A percentile compares a stretch with the other conserved stretches of the same genome.
phyloP scores from a whole-genome alignment of 1,140 invertebrate species.

The Tetramorium simillimum region DNA sequence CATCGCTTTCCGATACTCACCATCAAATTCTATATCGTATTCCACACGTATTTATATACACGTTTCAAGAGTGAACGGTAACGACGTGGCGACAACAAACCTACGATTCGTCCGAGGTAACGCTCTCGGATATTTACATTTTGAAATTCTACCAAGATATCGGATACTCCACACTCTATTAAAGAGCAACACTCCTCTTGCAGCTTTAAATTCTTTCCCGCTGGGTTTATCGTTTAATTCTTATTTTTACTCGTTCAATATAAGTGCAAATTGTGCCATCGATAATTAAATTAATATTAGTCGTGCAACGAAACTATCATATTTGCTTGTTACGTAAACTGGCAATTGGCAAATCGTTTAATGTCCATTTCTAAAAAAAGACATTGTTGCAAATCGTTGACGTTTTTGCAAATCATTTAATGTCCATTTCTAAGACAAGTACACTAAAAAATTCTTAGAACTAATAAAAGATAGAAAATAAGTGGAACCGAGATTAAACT shows the following conservation, averaged over 20 bases:
- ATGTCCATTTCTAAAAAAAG: too few species aligned
- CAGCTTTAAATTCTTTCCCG: background rate
- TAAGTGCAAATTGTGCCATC: background rate
- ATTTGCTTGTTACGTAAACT: background rate
- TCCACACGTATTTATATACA: slow-evolving; percentile 32
- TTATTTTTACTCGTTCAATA: background rate
- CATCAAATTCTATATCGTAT: slow-evolving; percentile 54
- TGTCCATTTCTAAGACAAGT: too few species aligned
- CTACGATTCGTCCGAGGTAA: background rate
- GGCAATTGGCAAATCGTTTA: background rate
- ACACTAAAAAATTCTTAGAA: too few species aligned
- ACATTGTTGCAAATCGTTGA: too few species aligned
- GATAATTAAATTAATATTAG: background rate
- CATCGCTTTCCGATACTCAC: slow-evolving; percentile 54
- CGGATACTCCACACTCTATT: background rate
- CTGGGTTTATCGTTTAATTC: background rate
- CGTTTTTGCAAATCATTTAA: background rate
- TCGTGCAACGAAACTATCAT: background rate
- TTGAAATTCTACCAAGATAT: background rate
- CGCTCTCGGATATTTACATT: slow-evolving; percentile 8
- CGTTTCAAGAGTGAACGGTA: slow-evolving; percentile 3
- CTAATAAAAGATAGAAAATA: too few species aligned
- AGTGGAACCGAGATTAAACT: too few species aligned
- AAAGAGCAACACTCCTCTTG: background rate
- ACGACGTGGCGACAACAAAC: slow-evolving; percentile 31